Conservation (phyloP, 1,140 invertebrate species). For the Tribolium madens region DNA sequence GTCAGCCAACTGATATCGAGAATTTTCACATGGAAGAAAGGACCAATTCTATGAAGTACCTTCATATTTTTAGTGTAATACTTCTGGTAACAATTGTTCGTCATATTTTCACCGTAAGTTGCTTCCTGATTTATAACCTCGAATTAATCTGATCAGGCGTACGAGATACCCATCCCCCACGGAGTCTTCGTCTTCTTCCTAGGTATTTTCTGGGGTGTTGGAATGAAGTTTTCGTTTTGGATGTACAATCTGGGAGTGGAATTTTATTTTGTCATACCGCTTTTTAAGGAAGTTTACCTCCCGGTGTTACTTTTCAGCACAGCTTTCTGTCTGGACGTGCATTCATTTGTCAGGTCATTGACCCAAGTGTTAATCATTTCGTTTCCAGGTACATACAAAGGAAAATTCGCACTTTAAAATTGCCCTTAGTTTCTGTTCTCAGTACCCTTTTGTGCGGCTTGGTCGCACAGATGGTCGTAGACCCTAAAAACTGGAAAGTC, state of each 20-base stretch:
- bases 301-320: slow-evolving; percentile 1
- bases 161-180: background rate
- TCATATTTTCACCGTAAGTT: too few relatives aligned
- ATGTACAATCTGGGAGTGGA: background rate
- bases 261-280: background rate
- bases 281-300: background rate
- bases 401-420: background rate
- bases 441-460: background rate
- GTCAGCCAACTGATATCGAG: too few relatives aligned
- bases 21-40: too few relatives aligned
- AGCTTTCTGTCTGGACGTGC: slow-evolving; percentile 1
- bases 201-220: background rate
- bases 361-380: slow-evolving; percentile 18
- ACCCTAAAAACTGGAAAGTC: background rate
- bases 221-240: background rate
- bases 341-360: background rate
- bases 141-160: background rate
- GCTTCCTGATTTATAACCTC: too few relatives aligned
- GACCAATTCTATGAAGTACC: too few relatives aligned
- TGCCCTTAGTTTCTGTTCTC: background rate
- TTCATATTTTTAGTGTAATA: too few relatives aligned
- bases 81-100: too few relatives aligned
- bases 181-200: background rate
- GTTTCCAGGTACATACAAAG: background rate
- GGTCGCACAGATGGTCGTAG: background rate